phyloP scores from a whole-genome alignment of 2,113 vertebrate genomes.

The Aleadryas rufinucha region DNA sequence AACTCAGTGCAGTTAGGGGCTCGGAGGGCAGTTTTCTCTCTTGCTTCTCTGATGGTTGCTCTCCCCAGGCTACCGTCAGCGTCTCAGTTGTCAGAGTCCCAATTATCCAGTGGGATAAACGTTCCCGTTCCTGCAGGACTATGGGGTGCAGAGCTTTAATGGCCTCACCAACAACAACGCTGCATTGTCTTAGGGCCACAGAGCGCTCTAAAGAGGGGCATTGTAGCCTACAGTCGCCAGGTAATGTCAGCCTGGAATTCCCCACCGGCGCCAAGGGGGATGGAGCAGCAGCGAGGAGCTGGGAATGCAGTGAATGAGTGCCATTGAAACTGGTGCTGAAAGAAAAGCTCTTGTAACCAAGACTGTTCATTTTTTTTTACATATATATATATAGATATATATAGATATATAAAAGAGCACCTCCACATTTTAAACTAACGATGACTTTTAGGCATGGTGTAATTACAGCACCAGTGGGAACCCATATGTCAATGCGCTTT shows the following conservation, averaged over 20 bases:
- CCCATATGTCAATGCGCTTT: background rate
- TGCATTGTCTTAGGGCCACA: background rate
- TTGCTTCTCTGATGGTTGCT: background rate
- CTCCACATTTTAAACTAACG: conserved; percentile 18
- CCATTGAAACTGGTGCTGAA: background rate
- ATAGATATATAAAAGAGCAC: background rate
- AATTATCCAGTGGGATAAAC: background rate
- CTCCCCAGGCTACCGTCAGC: background rate
- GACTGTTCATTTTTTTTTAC: background rate
- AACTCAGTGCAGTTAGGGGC: background rate
- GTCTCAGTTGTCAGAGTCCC: background rate
- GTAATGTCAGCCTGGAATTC: background rate
- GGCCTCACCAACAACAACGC: background rate
- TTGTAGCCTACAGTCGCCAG: background rate
- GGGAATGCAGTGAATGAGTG: background rate
- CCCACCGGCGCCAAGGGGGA: background rate
- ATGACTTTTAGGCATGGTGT: conserved; percentile 25
- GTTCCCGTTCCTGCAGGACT: background rate
- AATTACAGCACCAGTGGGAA: conserved; percentile 40
- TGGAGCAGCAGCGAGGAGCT: background rate
- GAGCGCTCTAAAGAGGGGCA: background rate
- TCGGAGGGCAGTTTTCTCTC: background rate
- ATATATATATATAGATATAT: background rate
- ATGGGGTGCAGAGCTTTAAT: background rate
- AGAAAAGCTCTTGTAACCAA: background rate